Evolutionary conservation across 1,140 invertebrate species (phyloP), one percentile per base, ranked within the genome.

Genomic region (Drosophila tsacasi): DNA sequence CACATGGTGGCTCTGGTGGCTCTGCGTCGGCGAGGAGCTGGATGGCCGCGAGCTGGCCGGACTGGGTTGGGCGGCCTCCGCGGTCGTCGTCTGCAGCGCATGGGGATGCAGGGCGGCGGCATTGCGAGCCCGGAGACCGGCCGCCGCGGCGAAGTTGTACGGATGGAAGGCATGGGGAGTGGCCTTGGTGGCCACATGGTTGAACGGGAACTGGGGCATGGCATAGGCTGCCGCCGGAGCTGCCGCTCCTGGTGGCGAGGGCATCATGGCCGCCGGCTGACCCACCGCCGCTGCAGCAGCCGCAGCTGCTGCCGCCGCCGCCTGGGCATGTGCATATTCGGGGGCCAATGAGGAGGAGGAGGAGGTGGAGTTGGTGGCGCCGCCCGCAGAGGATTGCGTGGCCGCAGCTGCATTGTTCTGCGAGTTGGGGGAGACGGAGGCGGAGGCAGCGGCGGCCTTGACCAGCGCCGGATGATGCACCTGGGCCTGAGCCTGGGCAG

Each of bases 401-500:
- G 69, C 69, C 1, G 25, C 49, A 0, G 47, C 44, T 0, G 47
- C 27, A 13, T 61, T 61, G 6, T 58, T 75, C 17, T 47, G 74
- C 17, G 32, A 66, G 65, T 64, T 73, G 42, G 82, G 82, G 13
- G 81, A 81, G 0, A 69, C 62, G 19, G 67, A 67, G 13, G 60
- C 54, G 19, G 60, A 63, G 47, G 67, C 65, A 10, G 58, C 66
- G 17, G 67, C 74, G 1, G 81, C 64, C 73, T 85, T 94, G 93
- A 96, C 95, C 94, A 96, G 95, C 94, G 66, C 95, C 79, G 77
- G 96, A 93, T 73, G 93, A 57, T 71, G 92, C 1, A 85, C 79
- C 49, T 71, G 67, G 13, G 78, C 87, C 9, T 57, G 54, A 2
- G 85, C 85, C 55, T 73, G 69, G 25, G 87, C 91, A 6, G 91